Evolutionary conservation across 2,888 invertebrate genomes (phyloP).

Genomic region (Platycnemis pennipes): DNA sequence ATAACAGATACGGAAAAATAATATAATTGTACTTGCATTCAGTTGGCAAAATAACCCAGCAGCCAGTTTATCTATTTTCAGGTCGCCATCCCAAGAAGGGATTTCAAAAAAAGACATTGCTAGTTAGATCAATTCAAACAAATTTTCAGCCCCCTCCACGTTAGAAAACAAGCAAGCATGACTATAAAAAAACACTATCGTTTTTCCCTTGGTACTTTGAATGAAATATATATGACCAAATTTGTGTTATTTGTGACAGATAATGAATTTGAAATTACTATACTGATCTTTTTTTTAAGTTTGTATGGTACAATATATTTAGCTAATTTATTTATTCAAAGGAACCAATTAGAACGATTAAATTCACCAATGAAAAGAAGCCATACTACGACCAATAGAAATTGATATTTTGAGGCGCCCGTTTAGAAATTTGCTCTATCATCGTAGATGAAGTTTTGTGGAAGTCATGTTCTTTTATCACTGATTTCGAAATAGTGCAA

Average conservation of each 20-base stretch:
- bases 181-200: not conserved
- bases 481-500: too few species aligned
- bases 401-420: too few species aligned
- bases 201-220: not conserved
- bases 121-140: not conserved
- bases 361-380: not conserved
- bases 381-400: not conserved
- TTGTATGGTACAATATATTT: too few species aligned
- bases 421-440: too few species aligned
- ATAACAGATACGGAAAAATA: not conserved
- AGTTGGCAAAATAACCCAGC: constrained; percentile 73
- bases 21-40: constrained; percentile 47
- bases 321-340: too few species aligned
- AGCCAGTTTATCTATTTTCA: constrained; percentile 73
- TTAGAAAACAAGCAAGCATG: not conserved
- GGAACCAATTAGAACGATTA: too few species aligned
- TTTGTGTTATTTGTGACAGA: too few species aligned
- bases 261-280: not conserved
- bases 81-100: constrained; percentile 73
- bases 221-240: not conserved
- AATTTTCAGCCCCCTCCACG: not conserved
- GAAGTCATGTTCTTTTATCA: too few species aligned
- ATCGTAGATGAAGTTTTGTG: too few species aligned
- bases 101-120: constrained; percentile 73
- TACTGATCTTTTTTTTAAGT: too few species aligned